Evolutionary conservation across 2,113 vertebrate genomes (phyloP).

Genomic region (Oplegnathus fasciatus): DNA sequence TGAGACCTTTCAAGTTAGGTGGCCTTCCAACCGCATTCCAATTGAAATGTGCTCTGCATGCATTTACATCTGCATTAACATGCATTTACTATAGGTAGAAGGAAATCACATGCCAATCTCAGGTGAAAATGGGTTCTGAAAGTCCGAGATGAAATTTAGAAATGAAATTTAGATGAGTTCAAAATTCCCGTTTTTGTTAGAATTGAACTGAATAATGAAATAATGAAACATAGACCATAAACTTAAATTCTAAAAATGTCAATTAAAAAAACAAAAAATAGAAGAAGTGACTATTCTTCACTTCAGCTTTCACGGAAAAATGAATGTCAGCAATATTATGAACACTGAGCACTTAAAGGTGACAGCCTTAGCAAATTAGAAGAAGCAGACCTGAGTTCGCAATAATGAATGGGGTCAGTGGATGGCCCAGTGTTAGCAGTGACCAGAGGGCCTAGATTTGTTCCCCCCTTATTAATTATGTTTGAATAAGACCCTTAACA

Average conservation of each 20-base stretch:
- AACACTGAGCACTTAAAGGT: constrained; percentile 4
- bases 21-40: too few relatives aligned
- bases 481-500: constrained; percentile 21
- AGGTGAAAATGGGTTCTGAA: neutral
- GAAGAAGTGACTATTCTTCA: neutral
- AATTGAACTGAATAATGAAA: neutral
- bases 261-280: neutral
- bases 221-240: neutral
- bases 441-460: constrained; percentile 19
- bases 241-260: neutral
- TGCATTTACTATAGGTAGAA: neutral
- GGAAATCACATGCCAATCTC: neutral
- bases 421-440: neutral
- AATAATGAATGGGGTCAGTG: constrained; percentile 19
- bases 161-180: neutral
- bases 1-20: too few relatives aligned
- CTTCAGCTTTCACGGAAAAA: neutral
- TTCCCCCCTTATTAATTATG: neutral
- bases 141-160: too few relatives aligned
- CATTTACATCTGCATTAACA: neutral
- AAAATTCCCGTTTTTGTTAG: neutral
- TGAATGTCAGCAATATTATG: neutral
- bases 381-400: neutral
- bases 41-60: neutral
- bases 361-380: constrained; percentile 14